Evolutionary conservation across 37 sponge, comb jelly and placozoan genomes (phyloP).

Genomic region (Theonella swinhoei): DNA sequence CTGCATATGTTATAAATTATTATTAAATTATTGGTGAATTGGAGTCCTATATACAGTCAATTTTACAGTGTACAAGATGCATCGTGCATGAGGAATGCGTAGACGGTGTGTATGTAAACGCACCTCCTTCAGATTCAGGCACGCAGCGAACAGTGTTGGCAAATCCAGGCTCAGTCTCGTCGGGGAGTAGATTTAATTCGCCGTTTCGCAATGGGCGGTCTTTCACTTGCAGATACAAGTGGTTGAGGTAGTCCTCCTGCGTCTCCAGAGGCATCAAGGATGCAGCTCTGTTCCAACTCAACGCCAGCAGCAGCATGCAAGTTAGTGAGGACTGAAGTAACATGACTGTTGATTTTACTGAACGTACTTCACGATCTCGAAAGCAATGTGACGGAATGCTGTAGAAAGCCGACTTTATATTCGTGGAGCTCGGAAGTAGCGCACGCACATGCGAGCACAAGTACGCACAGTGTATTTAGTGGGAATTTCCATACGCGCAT

Average conservation of each 20-base stretch:
- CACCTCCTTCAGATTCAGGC: background rate
- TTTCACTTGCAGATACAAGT: conserved; percentile 11
- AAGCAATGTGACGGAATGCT: too few relatives aligned
- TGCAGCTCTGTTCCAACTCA: background rate
- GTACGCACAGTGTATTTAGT: too few relatives aligned
- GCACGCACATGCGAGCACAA: too few relatives aligned
- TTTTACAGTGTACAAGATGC: too few relatives aligned
- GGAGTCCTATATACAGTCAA: background rate
- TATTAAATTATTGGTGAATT: too few relatives aligned
- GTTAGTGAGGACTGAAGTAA: too few relatives aligned
- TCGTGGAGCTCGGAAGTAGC: too few relatives aligned
- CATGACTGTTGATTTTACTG: background rate
- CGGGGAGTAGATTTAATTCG: conserved; percentile 33
- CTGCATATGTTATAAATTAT: background rate
- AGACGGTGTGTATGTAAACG: background rate
- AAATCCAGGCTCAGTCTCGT: conserved; percentile 11
- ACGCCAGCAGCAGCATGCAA: background rate
- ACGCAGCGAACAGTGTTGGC: conserved; percentile 45
- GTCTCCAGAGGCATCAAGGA: background rate
- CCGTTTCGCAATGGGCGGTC: conserved; percentile 1
- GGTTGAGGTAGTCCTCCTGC: conserved; percentile 2
- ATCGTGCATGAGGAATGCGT: too few relatives aligned
- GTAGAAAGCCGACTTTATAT: too few relatives aligned
- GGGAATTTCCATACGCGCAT: too few relatives aligned
- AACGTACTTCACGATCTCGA: too few relatives aligned